Evolutionary conservation across 2,113 vertebrate species (phyloP), one percentile per base, ranked within the genome.

Genomic region (Coryphaenoides rupestris): DNA sequence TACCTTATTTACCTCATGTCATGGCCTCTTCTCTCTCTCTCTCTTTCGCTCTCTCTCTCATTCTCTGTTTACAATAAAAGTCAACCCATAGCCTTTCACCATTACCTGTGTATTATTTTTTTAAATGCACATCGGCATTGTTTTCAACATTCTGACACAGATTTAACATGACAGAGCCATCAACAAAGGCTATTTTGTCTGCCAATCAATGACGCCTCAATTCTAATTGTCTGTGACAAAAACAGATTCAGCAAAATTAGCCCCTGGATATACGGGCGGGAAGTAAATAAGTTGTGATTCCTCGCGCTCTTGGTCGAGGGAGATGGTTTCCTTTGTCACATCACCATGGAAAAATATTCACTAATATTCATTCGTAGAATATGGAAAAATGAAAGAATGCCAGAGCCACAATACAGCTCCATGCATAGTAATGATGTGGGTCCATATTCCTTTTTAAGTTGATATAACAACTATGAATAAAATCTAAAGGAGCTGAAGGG

Each of bases 131-230:
- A 87, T 89, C 89, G 76, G 79, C 84, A 87, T 86, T 85, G 89
- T 89, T 91, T 88, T 86, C 86, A 84, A 84, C 82, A 79, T 63
- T 80, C 71, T 87, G 89, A 89, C 76, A 62, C 76, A 88, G 86
- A 92, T 90, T 81, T 88, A 91, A 92, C 90, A 89, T 91, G 91
- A 90, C 91, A 88, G 87, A 82, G 83, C 89, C 87, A 90, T 92
- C 90, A 92, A 92, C 89, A 91, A 89, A 89, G 86, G 87, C 89
- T 88, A 90, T 91, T 92, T 90, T 91, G 85, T 88, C 89, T 91
- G 89, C 86, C 91, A 91, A 82, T 91, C 91, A 91, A 73, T 78
- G 79, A 77, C 74, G 75, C 82, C 72, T 74, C 76, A 58, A 58
- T 82, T 85, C 86, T 91, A 92, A 91, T 92, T 89, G 88, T 88